Conservation (phyloP, 2,113 vertebrate species). For the Ascaphus truei region DNA sequence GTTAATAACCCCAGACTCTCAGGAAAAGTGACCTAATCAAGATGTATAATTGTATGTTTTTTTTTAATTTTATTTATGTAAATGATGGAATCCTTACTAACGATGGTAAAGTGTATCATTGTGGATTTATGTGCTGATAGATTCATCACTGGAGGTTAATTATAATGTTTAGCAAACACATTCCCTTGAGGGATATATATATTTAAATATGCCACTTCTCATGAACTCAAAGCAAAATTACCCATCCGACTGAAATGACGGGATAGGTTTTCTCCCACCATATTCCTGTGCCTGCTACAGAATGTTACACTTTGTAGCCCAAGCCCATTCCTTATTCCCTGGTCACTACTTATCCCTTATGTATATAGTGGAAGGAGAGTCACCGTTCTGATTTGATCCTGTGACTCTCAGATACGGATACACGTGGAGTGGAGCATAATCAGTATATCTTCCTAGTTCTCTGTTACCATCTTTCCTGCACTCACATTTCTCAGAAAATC, state of each 20-base stretch:
- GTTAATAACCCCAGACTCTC: slow-evolving; percentile 53
- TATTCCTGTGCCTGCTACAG: background rate
- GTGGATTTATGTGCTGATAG: slow-evolving; percentile 57
- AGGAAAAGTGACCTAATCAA: slow-evolving; percentile 73
- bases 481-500: too few relatives aligned
- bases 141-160: slow-evolving; percentile 69
- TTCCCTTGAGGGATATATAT: slow-evolving; percentile 59
- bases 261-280: background rate
- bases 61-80: too few relatives aligned
- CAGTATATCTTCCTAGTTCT: too few relatives aligned
- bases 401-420: too few relatives aligned
- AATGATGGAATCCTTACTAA: slow-evolving; percentile 71
- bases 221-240: slow-evolving; percentile 39
- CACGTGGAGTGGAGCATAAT: too few relatives aligned
- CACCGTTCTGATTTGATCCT: too few relatives aligned
- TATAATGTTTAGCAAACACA: slow-evolving; percentile 75
- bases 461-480: too few relatives aligned
- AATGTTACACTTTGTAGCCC: background rate
- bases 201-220: slow-evolving; percentile 56
- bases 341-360: too few relatives aligned
- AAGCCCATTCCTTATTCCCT: too few relatives aligned
- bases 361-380: too few relatives aligned
- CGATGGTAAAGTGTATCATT: slow-evolving; percentile 61
- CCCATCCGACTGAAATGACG: slow-evolving; percentile 6
- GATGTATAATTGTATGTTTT: slow-evolving; percentile 70